Base-by-base conservation (phyloP, 1,140 invertebrate genomes). In the Pseudomyrmex dendroicus region DNA sequence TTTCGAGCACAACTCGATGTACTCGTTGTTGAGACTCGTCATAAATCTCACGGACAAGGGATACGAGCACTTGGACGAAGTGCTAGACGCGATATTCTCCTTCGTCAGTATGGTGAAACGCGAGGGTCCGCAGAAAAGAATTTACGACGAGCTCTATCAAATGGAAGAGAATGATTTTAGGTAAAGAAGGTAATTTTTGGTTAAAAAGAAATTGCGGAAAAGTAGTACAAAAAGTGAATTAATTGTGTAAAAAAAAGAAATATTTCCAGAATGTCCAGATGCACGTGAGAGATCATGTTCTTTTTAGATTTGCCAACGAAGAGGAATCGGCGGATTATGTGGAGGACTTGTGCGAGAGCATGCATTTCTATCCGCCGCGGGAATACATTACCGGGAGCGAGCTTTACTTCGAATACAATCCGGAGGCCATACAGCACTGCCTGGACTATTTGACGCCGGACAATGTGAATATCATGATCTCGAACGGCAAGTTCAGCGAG, bases 11-110 rank as follows among this genome's bases (percentile, higher is more conserved):
- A 97, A 96, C 73, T 96, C 96, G 0, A 95, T 97, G 90, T 97
- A 96, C 84, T 95, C 96, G 5, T 93, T 98, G 63, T 98, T 98
- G 91, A 96, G 94, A 25, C 93, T 98, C 1, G 96, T 95, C 84
- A 95, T 99, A 15, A 95, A 96, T 35, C 94, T 99, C 3, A 98
- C 98, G 0, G 96, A 97, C 73, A 95, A 97, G 84, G 98, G 98
- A 17, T 95, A 97, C 25, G 92, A 96, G 57, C 95, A 98, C 85
- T 90, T 97, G 13, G 94, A 96, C 61, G 95, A 97, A 85, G 95
- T 98, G 2, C 92, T 98, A 0, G 94, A 95, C 17, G 94, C 96
- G 13, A 95, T 96, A 8, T 98, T 97, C 93, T 95, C 96, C 13
- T 98, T 97, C 85, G 94, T 98, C 0, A 96, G 96, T 86, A 95